phyloP scores from a whole-genome alignment of 2,113 vertebrate genomes.

The Chloropsis hardwickii region DNA sequence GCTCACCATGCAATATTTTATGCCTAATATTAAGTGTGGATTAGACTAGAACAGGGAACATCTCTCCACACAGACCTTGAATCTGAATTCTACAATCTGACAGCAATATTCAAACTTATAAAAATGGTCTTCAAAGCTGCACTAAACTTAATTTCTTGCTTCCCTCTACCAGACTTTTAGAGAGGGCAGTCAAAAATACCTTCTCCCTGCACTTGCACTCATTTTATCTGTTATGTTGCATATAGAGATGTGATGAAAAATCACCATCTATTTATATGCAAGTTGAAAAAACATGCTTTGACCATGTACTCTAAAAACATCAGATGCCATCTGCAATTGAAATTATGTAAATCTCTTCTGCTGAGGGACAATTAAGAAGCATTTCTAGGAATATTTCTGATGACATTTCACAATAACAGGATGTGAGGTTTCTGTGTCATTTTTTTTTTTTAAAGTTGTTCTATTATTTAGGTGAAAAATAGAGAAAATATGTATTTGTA shows the following conservation, averaged over 20 bases:
- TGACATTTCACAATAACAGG: not conserved
- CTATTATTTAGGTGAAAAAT: not conserved
- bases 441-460: not conserved
- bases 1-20: not conserved
- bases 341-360: not conserved
- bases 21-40: not conserved
- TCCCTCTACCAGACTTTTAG: not conserved
- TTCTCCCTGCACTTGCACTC: not conserved
- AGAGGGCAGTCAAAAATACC: slow-evolving; percentile 25
- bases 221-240: not conserved
- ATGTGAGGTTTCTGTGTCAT: not conserved
- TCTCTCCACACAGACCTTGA: not conserved
- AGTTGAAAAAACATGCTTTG: slow-evolving; percentile 26
- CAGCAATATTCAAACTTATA: not conserved
- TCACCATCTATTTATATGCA: slow-evolving; percentile 15
- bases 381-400: not conserved
- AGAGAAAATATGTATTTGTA: not conserved
- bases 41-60: not conserved
- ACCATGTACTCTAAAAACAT: slow-evolving; percentile 2
- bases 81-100: not conserved
- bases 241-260: not conserved
- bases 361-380: not conserved
- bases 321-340: slow-evolving; percentile 22
- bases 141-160: not conserved
- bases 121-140: not conserved